Evolutionary conservation across 2,797 vertebrate genomes (phyloP).

Genomic region (Sylvia borin): DNA sequence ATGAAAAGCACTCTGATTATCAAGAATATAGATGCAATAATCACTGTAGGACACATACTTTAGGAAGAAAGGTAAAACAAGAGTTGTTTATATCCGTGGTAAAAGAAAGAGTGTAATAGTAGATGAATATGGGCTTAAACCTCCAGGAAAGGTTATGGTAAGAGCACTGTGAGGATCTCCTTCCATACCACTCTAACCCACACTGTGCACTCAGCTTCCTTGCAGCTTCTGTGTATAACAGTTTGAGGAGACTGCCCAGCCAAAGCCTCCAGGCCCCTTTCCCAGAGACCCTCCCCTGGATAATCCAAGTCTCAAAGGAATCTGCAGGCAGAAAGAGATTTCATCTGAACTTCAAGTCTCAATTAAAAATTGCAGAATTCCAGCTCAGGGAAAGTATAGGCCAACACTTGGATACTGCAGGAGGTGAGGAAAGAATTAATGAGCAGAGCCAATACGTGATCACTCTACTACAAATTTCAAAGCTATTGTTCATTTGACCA

Average conservation of each 20-base stretch:
- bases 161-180: background rate
- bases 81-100: background rate
- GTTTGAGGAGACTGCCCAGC: background rate
- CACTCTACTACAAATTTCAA: background rate
- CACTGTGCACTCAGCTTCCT: accelerated
- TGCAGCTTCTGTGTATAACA: background rate
- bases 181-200: accelerated
- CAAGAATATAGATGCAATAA: background rate
- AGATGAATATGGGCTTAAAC: background rate
- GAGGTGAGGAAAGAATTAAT: background rate
- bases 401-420: background rate
- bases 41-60: background rate
- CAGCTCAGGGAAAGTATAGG: background rate
- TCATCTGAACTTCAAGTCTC: background rate
- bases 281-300: background rate
- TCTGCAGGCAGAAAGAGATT: background rate
- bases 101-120: background rate
- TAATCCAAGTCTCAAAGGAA: background rate
- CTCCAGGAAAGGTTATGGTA: background rate
- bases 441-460: background rate
- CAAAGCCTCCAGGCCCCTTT: background rate
- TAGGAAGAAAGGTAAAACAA: background rate
- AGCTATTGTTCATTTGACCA: background rate
- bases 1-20: background rate
- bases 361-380: background rate